Evolutionary conservation across 2,113 vertebrate species (phyloP), one percentile per base, ranked within the genome.

Genomic region (Halcyon senegalensis): DNA sequence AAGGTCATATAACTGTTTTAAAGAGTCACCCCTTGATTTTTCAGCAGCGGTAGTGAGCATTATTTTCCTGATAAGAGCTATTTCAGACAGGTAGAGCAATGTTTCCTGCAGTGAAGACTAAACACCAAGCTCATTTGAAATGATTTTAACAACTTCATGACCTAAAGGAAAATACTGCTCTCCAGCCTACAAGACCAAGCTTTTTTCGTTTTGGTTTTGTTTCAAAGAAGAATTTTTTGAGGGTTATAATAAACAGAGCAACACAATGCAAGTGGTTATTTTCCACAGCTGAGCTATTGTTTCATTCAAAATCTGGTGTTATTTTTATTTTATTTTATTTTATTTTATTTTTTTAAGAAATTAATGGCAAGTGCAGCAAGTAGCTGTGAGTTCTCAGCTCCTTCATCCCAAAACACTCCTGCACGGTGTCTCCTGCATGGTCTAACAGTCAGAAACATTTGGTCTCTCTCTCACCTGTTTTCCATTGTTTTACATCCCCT

Each of bases 21-120:
- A 96, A 80, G 95, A 94, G 84, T 93, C 63, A 79, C 59, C 67
- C 44, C 77, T 85, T 79, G 74, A 89, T 93, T 93, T 95, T 94
- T 95, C 89, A 89, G 69, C 60, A 82, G 89, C 90, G 33, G 62
- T 46, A 86, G 83, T 18, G 30, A 82, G 80, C 62, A 33, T 67
- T 66, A 44, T 83, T 87, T 95, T 93, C 92, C 83, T 39, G 67
- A 46, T 78, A 86, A 95, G 90, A 94, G 13, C 76, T 67, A 1
- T 93, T 90, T 95, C 77, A 95, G 62, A 74, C 63, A 94, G 91
- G 85, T 89, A 95, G 73, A 78, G 33, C 90, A 86, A 30, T 80
- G 75, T 67, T 81, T 93, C 50, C 81, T 83, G 89, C 74, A 89
- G 37, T 19, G 70, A 84, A 94, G 81, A 67, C 84, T 89, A 74